Evolutionary conservation across 2,888 invertebrate species (phyloP), one percentile per base, ranked within the genome.

Genomic region (Himalopsyche japonica): DNA sequence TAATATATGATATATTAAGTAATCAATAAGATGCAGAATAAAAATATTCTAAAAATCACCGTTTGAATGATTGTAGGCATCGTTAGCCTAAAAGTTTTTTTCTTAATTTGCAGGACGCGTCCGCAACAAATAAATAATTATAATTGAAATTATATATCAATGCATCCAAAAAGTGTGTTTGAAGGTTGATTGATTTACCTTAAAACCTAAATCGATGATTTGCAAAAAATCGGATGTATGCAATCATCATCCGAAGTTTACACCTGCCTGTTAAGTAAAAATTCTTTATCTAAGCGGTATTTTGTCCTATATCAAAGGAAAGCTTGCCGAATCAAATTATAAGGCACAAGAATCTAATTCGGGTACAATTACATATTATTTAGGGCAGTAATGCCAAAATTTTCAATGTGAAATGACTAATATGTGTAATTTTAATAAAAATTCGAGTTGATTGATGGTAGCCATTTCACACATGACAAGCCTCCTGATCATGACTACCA

Each of bases 181-280:
- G 34, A 43, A 12, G 77, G 83, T 57, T 84, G 82, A 84, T 84
- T 81, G 81, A 79, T 70, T 84, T 43, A 77, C 79, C 79, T 43
- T 43, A 43, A 43, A 43, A 43, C 43, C 43, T 79, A 82, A 84
- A 78, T 84, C 64, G 49, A 81, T 77, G 82, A 84, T 84, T 84
- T 81, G 84, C 84, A 82, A 82, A 81, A 70, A 82, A 81, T 79
- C 77, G 24, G 47, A 79, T 81, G 82, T 79, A 49, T 81, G 57
- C 81, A 81, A 84, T 80, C 77, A 84, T 47, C 80, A 20, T 30
- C 20, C 30, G 49, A 43, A 70, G 70, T 10, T 27, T 24, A 77
- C 84, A 84, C 84, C 84, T 84, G 84, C 84, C 48, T 24, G 76
- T 30, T 32, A 80, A 83, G 49, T 48, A 49, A 78, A 43, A 30